Base-by-base conservation (phyloP, 2,113 vertebrate genomes). In the Hippoglossus stenolepis region DNA sequence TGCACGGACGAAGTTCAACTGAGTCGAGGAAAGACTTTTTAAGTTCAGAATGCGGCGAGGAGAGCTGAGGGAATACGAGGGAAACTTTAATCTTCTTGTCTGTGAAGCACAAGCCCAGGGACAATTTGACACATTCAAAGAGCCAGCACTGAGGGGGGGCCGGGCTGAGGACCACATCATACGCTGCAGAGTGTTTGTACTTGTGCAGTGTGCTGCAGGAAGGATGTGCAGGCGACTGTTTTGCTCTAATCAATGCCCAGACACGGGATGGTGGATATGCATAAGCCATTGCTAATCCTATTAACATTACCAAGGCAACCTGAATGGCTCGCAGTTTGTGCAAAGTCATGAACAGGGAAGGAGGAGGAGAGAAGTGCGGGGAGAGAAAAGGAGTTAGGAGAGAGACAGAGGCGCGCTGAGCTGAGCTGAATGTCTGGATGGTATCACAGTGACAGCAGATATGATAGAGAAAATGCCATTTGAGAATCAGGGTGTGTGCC, bases 261-360 rank as follows among this genome's bases (percentile, higher is more conserved):
- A 93, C 90, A 90, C 85, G 82, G 91, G 86, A 93, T 86, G 87
- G 87, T 87, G 87, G 89, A 90, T 91, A 92, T 91, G 84, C 90
- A 90, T 93, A 93, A 93, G 90, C 87, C 91, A 84, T 79, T 59
- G 75, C 88, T 94, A 94, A 94, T 94, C 93, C 92, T 93, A 94
- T 94, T 94, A 94, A 91, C 92, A 92, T 93, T 89, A 89, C 93
- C 92, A 90, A 89, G 91, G 90, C 91, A 93, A 94, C 93, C 87
- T 91, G 89, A 90, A 90, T 91, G 90, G 87, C 87, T 84, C 8
- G 73, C 77, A 80, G 82, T 91, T 93, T 92, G 87, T 79, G 85
- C 90, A 87, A 89, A 89, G 86, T 92, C 91, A 92, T 89, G 78
- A 74, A 80, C 78, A 77, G 58, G 57, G 70, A 64, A 73, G 77